phyloP scores from a whole-genome alignment of 1,140 invertebrate genomes.

The Formica selysi region DNA sequence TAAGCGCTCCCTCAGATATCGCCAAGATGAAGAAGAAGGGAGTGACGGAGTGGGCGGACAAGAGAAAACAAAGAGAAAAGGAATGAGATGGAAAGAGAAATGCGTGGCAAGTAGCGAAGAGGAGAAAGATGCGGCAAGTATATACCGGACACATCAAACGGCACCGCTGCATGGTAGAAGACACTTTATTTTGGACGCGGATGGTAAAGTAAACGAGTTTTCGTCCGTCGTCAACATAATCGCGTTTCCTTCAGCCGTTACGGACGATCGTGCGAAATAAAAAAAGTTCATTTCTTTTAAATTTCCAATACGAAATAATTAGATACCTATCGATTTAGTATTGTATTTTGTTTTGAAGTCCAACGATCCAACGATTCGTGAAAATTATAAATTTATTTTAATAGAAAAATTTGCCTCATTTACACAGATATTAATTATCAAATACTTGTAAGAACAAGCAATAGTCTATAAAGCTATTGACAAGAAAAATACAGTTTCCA shows the following conservation, averaged over 20 bases:
- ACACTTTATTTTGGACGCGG: slow-evolving; percentile 75
- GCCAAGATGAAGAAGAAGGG: slow-evolving; percentile 13
- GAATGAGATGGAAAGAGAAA: slow-evolving; percentile 57
- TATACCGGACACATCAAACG: slow-evolving; percentile 76
- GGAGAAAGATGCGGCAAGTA: slow-evolving; percentile 68
- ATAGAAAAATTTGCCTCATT: neutral
- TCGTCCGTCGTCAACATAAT: slow-evolving; percentile 73
- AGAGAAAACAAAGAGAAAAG: slow-evolving; percentile 48
- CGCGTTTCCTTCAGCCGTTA: slow-evolving; percentile 63
- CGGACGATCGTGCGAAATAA: slow-evolving; percentile 39
- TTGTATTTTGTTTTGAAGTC: neutral
- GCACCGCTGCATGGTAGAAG: slow-evolving; percentile 75
- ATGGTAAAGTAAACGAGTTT: slow-evolving; percentile 75
- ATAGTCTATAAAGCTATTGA: no score
- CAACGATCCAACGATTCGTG: neutral
- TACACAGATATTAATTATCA: no score
- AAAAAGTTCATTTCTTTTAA: neutral
- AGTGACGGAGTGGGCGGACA: slow-evolving; percentile 16
- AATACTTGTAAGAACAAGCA: no score
- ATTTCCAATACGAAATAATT: neutral
- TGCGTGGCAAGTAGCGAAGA: slow-evolving; percentile 68
- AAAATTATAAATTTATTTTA: no score
- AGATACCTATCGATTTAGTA: neutral
- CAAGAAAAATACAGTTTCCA: no score
- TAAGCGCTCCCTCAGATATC: neutral